Evolutionary conservation across 1,140 invertebrate species (phyloP), one percentile per base, ranked within the genome.

Genomic region (Eubasilissa regina): DNA sequence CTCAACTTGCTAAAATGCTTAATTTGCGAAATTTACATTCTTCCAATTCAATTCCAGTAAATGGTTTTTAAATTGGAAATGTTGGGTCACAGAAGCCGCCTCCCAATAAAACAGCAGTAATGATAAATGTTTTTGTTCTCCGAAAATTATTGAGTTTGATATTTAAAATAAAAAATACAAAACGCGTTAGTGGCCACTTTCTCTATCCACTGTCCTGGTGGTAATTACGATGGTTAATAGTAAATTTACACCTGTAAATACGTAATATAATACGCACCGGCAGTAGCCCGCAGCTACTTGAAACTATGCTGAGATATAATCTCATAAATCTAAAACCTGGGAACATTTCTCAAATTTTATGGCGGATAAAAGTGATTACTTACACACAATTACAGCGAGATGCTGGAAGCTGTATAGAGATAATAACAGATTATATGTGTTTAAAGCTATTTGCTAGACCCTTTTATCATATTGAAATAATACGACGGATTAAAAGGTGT

Each of bases 191-290:
- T 35, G 6, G 25, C 6, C 6, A 35, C 25, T 35, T 35, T 35
- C 25, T 35, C 60, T 35, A 64, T 3, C 21, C 4, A 19, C 60
- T 64, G 35, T 64, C 60, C 19, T 13, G 19, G 60, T 43, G 60
- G 58, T 25, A 19, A 64, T 64, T 64, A 64, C 35, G n/a, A 19
- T 15, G 35, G 19, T 6, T 43, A 43, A 43, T 19, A 9, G 19
- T 58, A 58, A 58, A 64, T 64, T 64, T 64, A 64, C 60, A 64
- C 60, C 60, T 64, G 60, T 64, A 64, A 58, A 62, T 64, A 11
- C 13, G n/a, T 43, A 13, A 43, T 21, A 0, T 35, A 25, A 43
- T 64, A 64, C 60, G 25, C 25, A 64, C 25, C 19, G 60, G 21
- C 60, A 64, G 60, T 43, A 15, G 60, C 60, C 60, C 25, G 60